Conservation (phyloP, 2,113 vertebrate genomes). For the Chascanopsetta lugubris region DNA sequence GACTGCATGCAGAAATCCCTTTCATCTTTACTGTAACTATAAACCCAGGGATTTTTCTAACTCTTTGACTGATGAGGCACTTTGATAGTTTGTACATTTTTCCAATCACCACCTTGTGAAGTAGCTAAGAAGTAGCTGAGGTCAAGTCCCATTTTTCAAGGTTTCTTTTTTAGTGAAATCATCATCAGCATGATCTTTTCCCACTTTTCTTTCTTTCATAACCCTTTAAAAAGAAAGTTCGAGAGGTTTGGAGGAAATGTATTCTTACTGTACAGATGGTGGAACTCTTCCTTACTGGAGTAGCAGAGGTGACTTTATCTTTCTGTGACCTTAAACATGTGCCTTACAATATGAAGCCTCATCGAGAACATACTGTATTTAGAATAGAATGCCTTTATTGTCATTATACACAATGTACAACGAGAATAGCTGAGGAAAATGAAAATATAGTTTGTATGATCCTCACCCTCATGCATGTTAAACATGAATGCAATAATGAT, state of each 20-base stretch:
- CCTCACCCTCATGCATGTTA: conserved; percentile 36
- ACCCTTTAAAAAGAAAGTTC: too few species aligned
- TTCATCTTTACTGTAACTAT: conserved; percentile 16
- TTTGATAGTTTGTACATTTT: too few species aligned
- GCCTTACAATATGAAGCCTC: conserved; percentile 68
- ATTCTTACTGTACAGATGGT: too few species aligned
- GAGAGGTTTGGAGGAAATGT: too few species aligned
- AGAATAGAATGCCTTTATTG: too few species aligned
- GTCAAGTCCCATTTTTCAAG: neutral
- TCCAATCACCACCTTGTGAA: too few species aligned
- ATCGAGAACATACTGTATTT: conserved; percentile 1
- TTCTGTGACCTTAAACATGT: conserved; percentile 35
- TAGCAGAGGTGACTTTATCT: neutral
- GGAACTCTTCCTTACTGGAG: neutral
- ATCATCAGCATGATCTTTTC: neutral
- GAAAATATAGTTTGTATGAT: neutral
- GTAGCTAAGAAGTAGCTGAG: neutral
- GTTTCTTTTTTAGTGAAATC: neutral
- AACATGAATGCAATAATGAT: neutral
- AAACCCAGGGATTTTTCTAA: conserved; percentile 48
- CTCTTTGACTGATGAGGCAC: conserved; percentile 26
- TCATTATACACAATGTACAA: neutral
- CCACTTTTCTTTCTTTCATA: too few species aligned
- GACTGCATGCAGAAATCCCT: conserved; percentile 87
- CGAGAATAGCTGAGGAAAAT: neutral